A percentile compares a stretch with the other conserved stretches of the same genome.
These are phyloP conservation scores for Ashinkailepas kermadecensis DNA, from an alignment of 2,888 invertebrate species.

Conservation along the genomic window DNA sequence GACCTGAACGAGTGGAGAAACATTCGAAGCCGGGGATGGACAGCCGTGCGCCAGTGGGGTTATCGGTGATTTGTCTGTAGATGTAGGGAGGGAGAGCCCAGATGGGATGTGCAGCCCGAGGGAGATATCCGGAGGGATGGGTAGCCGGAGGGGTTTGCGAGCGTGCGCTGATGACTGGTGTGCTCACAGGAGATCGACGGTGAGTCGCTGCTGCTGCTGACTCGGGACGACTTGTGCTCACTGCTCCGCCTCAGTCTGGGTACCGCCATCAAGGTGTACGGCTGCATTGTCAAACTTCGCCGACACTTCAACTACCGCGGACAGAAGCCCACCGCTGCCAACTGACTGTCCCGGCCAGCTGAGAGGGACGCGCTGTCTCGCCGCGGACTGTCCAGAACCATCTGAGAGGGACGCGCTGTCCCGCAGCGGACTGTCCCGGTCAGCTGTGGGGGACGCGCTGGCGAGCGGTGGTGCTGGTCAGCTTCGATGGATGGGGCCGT, in stretches of 20 bases:
- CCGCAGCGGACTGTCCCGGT: too few relatives aligned
- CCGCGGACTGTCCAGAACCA: too few relatives aligned
- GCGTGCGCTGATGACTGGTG: background rate
- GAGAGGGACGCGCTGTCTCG: too few relatives aligned
- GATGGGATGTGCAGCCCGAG: background rate
- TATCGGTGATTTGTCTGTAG: too few relatives aligned
- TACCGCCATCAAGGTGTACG: constrained; percentile 60
- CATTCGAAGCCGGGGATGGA: too few relatives aligned
- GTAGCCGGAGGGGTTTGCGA: background rate
- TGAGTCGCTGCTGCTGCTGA: constrained; percentile 69
- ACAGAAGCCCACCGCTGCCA: background rate
- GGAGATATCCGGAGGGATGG: background rate
- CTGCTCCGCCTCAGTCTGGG: constrained; percentile 70
- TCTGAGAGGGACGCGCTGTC: too few relatives aligned
- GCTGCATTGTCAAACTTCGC: constrained; percentile 41
- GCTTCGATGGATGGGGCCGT: too few relatives aligned
- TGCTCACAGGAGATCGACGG: constrained; percentile 62
- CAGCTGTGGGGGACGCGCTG: too few relatives aligned
- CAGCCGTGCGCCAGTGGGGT: too few relatives aligned
- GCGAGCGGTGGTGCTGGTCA: too few relatives aligned
- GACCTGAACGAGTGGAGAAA: too few relatives aligned
- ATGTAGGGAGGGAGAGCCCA: background rate
- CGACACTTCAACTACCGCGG: constrained; percentile 5
- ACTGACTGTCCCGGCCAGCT: background rate
- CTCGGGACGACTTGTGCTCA: constrained; percentile 69